Conservation (phyloP, 2,888 invertebrate genomes). For the Rhogogaster chlorosoma region DNA sequence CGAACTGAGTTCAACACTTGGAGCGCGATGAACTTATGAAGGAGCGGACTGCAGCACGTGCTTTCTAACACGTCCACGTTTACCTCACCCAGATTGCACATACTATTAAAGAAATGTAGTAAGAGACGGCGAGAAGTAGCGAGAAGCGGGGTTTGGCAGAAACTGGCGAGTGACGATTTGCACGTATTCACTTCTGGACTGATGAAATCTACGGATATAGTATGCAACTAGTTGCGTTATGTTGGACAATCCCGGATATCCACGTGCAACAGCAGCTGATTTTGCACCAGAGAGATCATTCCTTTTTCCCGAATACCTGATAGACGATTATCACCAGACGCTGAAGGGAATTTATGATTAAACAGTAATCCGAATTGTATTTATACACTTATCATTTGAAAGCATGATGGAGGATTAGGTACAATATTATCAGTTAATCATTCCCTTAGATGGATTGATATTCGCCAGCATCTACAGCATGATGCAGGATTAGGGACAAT, state of each 20-base stretch:
- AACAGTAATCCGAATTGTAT: not conserved
- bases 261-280: not conserved
- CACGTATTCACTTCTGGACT: constrained; percentile 28
- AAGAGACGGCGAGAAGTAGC: not conserved
- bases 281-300: not conserved
- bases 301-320: not conserved
- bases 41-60: not conserved
- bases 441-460: not conserved
- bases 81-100: not conserved
- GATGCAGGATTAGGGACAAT: not conserved
- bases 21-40: not conserved
- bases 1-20: not conserved
- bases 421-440: not conserved
- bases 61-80: constrained; percentile 7
- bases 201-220: not conserved
- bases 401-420: not conserved
- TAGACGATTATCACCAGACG: not conserved
- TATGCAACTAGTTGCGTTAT: constrained; percentile 15
- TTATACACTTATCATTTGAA: not conserved
- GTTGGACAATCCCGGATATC: not conserved
- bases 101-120: not conserved
- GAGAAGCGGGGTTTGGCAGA: not conserved
- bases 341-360: not conserved
- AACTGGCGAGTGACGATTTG: constrained; percentile 29
- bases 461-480: not conserved